phyloP scores from a whole-genome alignment of 2,888 invertebrate genomes.

The Chrysolina americana region DNA sequence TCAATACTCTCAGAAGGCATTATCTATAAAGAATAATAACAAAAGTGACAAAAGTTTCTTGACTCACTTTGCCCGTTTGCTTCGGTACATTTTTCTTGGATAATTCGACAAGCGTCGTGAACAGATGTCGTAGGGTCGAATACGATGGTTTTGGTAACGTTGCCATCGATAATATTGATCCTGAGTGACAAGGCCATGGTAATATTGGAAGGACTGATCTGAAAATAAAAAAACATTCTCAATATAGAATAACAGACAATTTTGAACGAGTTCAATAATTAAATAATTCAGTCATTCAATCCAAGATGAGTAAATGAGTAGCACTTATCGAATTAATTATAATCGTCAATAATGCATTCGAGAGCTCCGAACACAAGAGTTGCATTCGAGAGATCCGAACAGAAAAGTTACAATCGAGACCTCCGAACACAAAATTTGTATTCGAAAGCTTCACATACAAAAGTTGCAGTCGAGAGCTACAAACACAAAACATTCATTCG shows the following conservation, averaged over 20 bases:
- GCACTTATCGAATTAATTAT: no score
- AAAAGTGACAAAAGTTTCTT: slow-evolving; percentile 1
- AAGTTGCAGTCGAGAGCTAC: no score
- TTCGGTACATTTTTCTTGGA: slow-evolving; percentile 95
- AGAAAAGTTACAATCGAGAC: no score
- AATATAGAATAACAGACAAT: background rate
- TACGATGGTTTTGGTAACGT: slow-evolving; percentile 97
- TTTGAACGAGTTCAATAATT: background rate
- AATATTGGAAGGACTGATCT: slow-evolving; percentile 40
- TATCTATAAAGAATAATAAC: background rate
- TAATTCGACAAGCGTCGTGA: slow-evolving; percentile 95
- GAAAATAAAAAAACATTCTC: slow-evolving; percentile 34
- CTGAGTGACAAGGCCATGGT: slow-evolving; percentile 80
- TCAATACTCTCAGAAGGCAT: no score
- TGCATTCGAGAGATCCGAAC: no score
- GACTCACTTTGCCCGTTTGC: slow-evolving; percentile 91
- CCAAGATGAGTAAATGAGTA: no score
- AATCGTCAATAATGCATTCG: no score
- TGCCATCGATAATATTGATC: slow-evolving; percentile 86
- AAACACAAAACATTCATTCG: no score
- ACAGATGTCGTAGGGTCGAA: slow-evolving; percentile 96
- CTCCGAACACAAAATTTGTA: no score
- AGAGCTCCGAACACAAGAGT: no score
- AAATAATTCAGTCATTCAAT: no score
- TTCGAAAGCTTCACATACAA: no score